These are phyloP conservation scores for Cydia pomonella DNA, from an alignment of 1,140 invertebrate genomes.

Conservation along the genomic window DNA sequence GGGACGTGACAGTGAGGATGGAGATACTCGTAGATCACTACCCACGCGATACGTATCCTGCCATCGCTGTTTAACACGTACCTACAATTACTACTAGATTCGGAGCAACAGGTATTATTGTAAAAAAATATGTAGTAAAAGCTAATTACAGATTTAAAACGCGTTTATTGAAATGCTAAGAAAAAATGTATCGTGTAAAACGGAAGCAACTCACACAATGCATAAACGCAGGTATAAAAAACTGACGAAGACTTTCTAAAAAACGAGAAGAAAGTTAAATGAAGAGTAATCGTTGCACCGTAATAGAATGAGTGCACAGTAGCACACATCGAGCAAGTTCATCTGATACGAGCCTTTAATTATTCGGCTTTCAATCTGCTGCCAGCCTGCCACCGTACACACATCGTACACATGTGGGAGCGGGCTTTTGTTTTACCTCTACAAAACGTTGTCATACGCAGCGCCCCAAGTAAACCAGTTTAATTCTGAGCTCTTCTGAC, in stretches of 20 bases:
- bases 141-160: background rate
- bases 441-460: background rate
- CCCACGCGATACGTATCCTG: no score
- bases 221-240: background rate
- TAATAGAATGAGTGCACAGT: slow-evolving; percentile 40
- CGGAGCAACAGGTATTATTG: no score
- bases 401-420: slow-evolving; percentile 7
- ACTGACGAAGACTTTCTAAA: slow-evolving; percentile 27
- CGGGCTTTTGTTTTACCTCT: background rate
- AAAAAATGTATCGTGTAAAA: background rate
- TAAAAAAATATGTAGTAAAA: no score
- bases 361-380: slow-evolving; percentile 51
- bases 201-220: slow-evolving; percentile 4
- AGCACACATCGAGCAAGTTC: slow-evolving; percentile 44
- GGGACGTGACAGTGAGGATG: no score
- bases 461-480: no score
- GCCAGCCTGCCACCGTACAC: slow-evolving; percentile 34
- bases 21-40: no score
- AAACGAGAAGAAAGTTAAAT: slow-evolving; percentile 25
- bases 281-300: slow-evolving; percentile 25
- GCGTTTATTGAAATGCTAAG: background rate
- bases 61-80: no score
- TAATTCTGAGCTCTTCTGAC: no score
- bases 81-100: no score
- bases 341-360: slow-evolving; percentile 50